These are phyloP conservation scores for Carterocephalus palaemon DNA, from an alignment of 2,888 invertebrate genomes.

Conservation along the genomic window DNA sequence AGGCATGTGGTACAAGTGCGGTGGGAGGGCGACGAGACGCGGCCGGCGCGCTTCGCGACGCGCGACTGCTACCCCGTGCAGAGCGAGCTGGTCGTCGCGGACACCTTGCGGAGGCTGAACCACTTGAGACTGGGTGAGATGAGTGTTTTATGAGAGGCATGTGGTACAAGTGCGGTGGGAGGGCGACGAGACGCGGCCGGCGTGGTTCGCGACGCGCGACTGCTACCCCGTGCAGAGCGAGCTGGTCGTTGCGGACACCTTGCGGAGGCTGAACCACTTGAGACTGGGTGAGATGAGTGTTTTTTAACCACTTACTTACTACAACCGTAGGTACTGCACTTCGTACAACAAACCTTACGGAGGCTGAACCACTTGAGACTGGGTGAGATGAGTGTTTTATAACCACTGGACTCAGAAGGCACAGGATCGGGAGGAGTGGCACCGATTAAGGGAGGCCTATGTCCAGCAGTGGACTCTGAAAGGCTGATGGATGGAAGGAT, in stretches of 20 bases:
- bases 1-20: slow-evolving; percentile 61
- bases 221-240: slow-evolving; percentile 83
- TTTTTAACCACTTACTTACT: too few relatives aligned
- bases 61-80: slow-evolving; percentile 86
- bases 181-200: slow-evolving; percentile 80
- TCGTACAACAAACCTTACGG: too few relatives aligned
- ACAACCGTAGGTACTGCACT: too few relatives aligned
- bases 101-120: slow-evolving; percentile 75
- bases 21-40: slow-evolving; percentile 81
- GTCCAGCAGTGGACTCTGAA: too few relatives aligned
- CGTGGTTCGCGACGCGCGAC: slow-evolving; percentile 83
- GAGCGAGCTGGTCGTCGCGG: slow-evolving; percentile 62
- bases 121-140: slow-evolving; percentile 80
- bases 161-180: slow-evolving; percentile 72
- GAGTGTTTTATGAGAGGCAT: too few relatives aligned
- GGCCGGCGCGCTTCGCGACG: slow-evolving; percentile 82
- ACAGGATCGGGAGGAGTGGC: too few relatives aligned
- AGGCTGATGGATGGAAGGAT: too few relatives aligned
- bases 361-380: too few relatives aligned
- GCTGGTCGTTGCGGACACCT: slow-evolving; percentile 64
- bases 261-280: slow-evolving; percentile 77
- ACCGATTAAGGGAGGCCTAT: too few relatives aligned
- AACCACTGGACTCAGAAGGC: too few relatives aligned
- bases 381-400: too few relatives aligned
- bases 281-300: slow-evolving; percentile 80